phyloP scores from a whole-genome alignment of 2,888 invertebrate species.

The Plemyria rubiginata region DNA sequence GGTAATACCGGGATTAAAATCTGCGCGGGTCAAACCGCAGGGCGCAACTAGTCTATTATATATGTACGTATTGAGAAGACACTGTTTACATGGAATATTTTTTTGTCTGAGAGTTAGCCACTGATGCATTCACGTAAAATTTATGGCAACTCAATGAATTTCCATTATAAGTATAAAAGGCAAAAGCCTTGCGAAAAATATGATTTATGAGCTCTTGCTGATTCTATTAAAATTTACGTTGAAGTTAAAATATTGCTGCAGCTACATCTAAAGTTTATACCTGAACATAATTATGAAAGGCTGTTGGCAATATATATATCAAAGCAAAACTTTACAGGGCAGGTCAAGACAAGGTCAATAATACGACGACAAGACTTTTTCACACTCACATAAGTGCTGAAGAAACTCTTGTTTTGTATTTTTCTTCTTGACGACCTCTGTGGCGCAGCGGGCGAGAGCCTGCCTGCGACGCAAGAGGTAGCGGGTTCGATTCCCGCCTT shows the following conservation, averaged over 20 bases:
- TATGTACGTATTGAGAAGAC: neutral
- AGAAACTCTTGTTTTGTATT: slow-evolving; percentile 3
- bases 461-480: too few relatives aligned
- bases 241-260: neutral
- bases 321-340: neutral
- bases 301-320: neutral
- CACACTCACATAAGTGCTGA: neutral
- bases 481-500: too few relatives aligned
- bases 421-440: too few relatives aligned
- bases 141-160: neutral
- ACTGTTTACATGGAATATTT: neutral
- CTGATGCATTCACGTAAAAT: neutral
- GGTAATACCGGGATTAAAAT: too few relatives aligned
- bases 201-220: neutral
- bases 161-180: neutral
- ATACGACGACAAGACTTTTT: slow-evolving; percentile 2
- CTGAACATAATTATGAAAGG: neutral
- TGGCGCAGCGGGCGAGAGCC: too few relatives aligned
- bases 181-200: neutral
- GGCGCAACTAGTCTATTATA: too few relatives aligned
- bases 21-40: too few relatives aligned
- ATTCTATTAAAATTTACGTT: neutral
- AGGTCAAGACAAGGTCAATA: too few relatives aligned
- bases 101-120: neutral
- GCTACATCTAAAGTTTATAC: neutral